These are phyloP conservation scores for Geotrupes spiniger DNA, from an alignment of 2,888 invertebrate genomes.

Conservation along the genomic window DNA sequence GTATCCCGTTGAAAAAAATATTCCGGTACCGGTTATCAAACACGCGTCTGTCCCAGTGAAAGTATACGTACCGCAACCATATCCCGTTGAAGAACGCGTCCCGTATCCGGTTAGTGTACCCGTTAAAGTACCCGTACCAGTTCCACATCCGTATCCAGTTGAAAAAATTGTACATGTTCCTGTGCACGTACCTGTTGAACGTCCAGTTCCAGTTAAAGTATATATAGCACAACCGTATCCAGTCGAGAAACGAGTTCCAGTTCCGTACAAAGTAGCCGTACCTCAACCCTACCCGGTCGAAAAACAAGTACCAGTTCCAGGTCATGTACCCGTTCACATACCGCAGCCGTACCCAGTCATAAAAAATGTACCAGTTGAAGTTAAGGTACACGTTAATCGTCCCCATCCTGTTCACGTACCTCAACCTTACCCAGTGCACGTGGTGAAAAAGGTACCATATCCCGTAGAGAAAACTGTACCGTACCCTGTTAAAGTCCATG, in stretches of 20 bases:
- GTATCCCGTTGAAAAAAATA: slow-evolving; percentile 65
- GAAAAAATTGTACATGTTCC: slow-evolving; percentile 75
- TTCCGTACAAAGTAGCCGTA: slow-evolving; percentile 74
- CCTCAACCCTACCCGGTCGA: slow-evolving; percentile 77
- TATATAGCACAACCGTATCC: slow-evolving; percentile 77
- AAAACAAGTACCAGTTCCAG: slow-evolving; percentile 70
- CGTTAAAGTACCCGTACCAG: slow-evolving; percentile 70
- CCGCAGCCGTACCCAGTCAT: slow-evolving; percentile 72
- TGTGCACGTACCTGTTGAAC: slow-evolving; percentile 67
- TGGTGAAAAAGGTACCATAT: slow-evolving; percentile 65
- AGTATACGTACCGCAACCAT: no score
- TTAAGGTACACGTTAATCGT: slow-evolving; percentile 67
- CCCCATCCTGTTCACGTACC: slow-evolving; percentile 71
- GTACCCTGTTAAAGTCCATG: slow-evolving; percentile 62
- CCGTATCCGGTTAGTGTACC: slow-evolving; percentile 45
- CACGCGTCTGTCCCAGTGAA: slow-evolving; percentile 70
- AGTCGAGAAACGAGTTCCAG: slow-evolving; percentile 71
- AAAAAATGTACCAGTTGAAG: slow-evolving; percentile 66
- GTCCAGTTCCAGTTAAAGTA: slow-evolving; percentile 77
- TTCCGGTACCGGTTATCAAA: slow-evolving; percentile 75
- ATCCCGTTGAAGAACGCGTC: slow-evolving; percentile 60
- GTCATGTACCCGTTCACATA: slow-evolving; percentile 73
- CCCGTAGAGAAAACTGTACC: slow-evolving; percentile 69
- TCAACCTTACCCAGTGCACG: slow-evolving; percentile 65
- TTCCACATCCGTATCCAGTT: slow-evolving; percentile 74